phyloP scores from a whole-genome alignment of 2,888 invertebrate genomes.

The Theodoxus fluviatilis region DNA sequence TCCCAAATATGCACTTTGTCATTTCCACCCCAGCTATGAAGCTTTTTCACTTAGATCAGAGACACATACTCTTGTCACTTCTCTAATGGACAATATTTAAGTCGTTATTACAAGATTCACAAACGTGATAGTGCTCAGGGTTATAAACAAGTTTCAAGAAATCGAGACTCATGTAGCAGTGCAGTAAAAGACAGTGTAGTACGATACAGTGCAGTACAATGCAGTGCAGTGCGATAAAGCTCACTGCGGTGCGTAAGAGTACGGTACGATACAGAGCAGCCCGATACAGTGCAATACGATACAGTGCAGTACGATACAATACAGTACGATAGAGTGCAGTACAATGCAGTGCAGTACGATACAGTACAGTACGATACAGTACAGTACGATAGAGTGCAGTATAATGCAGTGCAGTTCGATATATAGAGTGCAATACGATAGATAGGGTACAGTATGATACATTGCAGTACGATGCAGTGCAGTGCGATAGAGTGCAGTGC shows the following conservation, averaged over 20 bases:
- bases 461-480: background rate
- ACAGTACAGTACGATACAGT: background rate
- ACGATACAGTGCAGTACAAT: background rate
- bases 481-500: background rate
- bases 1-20: too few relatives aligned
- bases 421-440: too few relatives aligned
- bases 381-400: background rate
- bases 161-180: too few relatives aligned
- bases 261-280: background rate
- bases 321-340: background rate
- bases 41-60: too few relatives aligned
- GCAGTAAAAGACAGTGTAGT: too few relatives aligned
- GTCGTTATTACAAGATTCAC: too few relatives aligned
- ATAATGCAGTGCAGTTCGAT: background rate
- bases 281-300: background rate
- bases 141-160: too few relatives aligned
- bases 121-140: too few relatives aligned
- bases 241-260: background rate
- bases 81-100: too few relatives aligned
- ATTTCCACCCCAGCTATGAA: too few relatives aligned
- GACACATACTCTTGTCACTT: too few relatives aligned
- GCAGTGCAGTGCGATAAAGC: background rate
- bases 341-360: background rate
- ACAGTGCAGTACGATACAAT: background rate
- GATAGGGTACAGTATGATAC: background rate